Conservation (phyloP, 2,888 invertebrate genomes). For the Tetanocera ferruginea region DNA sequence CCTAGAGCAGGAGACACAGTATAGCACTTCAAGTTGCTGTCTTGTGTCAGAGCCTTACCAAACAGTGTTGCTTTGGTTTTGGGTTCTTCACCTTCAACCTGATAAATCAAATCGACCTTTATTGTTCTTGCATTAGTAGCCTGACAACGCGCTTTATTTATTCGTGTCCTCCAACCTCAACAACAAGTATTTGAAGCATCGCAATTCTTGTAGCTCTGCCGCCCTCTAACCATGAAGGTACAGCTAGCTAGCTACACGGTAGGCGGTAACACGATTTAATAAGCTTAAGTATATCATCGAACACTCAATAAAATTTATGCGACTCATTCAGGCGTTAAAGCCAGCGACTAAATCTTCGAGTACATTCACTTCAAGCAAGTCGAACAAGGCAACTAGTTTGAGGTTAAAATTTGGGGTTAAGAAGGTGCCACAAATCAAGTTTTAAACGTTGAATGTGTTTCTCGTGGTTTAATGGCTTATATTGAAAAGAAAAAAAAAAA, state of each 20-base stretch:
- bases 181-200: too few species aligned
- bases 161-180: neutral
- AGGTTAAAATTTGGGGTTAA: neutral
- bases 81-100: too few species aligned
- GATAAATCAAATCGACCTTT: too few species aligned
- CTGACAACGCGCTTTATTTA: neutral
- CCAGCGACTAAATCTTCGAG: neutral
- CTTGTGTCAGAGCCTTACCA: neutral
- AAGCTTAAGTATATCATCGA: constrained; percentile 27
- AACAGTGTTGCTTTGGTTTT: neutral
- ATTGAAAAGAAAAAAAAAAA: neutral
- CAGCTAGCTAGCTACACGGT: neutral
- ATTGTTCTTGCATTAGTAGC: too few species aligned
- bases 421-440: neutral
- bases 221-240: too few species aligned
- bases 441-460: neutral
- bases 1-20: neutral
- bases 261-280: constrained; percentile 18
- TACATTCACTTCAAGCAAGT: neutral
- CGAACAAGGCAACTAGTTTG: neutral
- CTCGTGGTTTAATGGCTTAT: neutral
- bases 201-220: too few species aligned
- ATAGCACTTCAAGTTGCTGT: neutral
- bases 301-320: constrained; percentile 31
- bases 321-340: neutral